Base-by-base conservation (phyloP, 2,797 vertebrate species). In the Sebastiscus tertius region DNA sequence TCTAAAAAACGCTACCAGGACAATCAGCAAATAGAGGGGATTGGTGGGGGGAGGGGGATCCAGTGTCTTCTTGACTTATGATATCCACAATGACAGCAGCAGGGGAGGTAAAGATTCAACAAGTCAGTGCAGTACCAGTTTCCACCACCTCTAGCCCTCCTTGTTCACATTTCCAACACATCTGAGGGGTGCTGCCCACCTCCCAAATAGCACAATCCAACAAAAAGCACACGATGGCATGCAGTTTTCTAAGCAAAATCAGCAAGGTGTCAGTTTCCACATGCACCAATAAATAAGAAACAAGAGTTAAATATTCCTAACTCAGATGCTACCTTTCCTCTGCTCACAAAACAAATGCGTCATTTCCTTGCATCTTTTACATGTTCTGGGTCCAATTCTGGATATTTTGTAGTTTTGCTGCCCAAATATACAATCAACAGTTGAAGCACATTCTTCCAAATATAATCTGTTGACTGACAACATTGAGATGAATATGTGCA, bases 111-210 rank as follows among this genome's bases (percentile, higher is more conserved):
- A 75, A 61, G 68, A 83, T 67, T 90, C 90, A 93, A 94, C 92
- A 93, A 90, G 91, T 94, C 89, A 90, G 89, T 93, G 92, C 91
- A 93, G 82, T 93, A 90, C 88, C 89, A 78, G 80, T 84, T 88
- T 90, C 79, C 75, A 80, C 89, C 92, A 92, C 91, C 58, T 79
- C 80, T 60, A 88, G 79, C 83, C 79, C 87, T 91, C 89, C 83
- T 83, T 68, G 42, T 64, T 89, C 83, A 87, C 73, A 82, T 85
- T 72, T 70, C 73, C 75, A 75, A 77, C 76, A 81, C 62, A 82
- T 88, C 75, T 66, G 75, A 67, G 65, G 84, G 55, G 60, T 67
- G 82, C 79, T 80, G 78, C 77, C 82, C 77, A 76, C 77, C 83
- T 87, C 81, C 83, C 86, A 80, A 70, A 89, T 42, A 83, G 75